phyloP scores from a whole-genome alignment of 2,113 vertebrate species.

The Polyodon spathula region DNA sequence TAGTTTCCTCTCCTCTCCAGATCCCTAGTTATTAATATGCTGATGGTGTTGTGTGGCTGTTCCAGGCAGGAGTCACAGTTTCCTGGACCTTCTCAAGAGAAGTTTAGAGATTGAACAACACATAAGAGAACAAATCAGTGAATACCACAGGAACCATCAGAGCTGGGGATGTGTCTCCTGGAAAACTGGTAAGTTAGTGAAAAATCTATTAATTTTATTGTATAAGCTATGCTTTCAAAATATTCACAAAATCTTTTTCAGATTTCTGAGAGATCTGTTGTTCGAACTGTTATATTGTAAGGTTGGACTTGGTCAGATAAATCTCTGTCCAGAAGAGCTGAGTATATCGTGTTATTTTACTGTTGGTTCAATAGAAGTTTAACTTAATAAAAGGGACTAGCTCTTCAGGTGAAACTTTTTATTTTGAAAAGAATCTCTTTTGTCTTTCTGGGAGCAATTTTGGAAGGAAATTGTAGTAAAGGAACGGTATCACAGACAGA shows the following conservation, averaged over 20 bases:
- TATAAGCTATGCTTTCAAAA: background rate
- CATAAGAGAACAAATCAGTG: background rate
- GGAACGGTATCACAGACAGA: too few relatives aligned
- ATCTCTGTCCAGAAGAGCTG: too few relatives aligned
- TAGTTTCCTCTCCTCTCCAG: background rate
- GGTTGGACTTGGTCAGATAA: too few relatives aligned
- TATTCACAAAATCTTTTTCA: background rate
- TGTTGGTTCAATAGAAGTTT: too few relatives aligned
- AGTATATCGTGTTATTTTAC: too few relatives aligned
- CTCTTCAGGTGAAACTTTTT: too few relatives aligned
- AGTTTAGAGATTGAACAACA: background rate
- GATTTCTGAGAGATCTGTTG: background rate
- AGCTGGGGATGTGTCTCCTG: background rate
- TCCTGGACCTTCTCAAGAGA: conserved; percentile 4
- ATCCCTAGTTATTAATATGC: conserved; percentile 7
- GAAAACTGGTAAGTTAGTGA: conserved; percentile 3
- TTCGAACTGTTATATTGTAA: too few relatives aligned
- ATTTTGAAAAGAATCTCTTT: too few relatives aligned
- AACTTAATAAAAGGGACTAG: too few relatives aligned
- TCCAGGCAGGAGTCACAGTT: conserved; percentile 4
- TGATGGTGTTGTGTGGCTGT: background rate
- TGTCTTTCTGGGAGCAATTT: too few relatives aligned
- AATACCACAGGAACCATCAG: background rate
- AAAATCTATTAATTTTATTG: background rate
- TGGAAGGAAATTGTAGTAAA: too few relatives aligned